Base-by-base conservation (phyloP, 2,797 vertebrate species). In the Poeciliopsis infans region DNA sequence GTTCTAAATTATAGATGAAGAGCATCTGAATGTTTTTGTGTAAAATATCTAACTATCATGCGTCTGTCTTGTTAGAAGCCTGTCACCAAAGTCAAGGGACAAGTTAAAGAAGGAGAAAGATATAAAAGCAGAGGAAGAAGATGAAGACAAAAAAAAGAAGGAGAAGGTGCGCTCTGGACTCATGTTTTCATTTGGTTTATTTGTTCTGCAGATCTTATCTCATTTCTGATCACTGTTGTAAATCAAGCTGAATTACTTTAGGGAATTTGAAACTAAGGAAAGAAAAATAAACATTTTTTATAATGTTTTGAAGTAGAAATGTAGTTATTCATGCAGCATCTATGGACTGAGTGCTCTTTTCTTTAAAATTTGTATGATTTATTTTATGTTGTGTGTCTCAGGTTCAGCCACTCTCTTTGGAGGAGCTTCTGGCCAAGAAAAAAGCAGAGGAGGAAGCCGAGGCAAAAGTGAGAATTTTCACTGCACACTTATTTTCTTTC, bases 401-500 rank as follows among this genome's bases (percentile, higher is more conserved):
- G 98, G 96, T 95, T 5, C 97, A 99, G 80, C 98, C 98, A 0
- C 93, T 99, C 66, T 99, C 98, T 79, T 87, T 99, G 89, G 98
- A 99, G 91, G 98, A 99, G 91, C 96, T 99, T 88, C 93, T 99
- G 64, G 97, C 98, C 0, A 99, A 99, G 93, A 99, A 99, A 86
- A 99, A 99, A 81, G 97, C 97, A 43, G 98, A 98, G 61, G 98
- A 99, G 74, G 98, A 99, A 90, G 98, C 98, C 0, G 98, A 99
- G 85, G 96, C 98, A 36, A 99, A 99, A 96, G 98, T 98, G 78
- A 88, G 88, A 75, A 4, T 1, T 31, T 72, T 2, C 7, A 25
- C 3, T 1, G 31, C 0, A 18, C 66, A 16, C 45, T 70, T 6
- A 7, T 53, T 69, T 71, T 41, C 1, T 66, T 45, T 18, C 25